Percentiles rank a stretch among this genome's conserved stretches.
Evolutionary conservation across 2,797 vertebrate genomes (phyloP).

Genomic region (Gouania willdenowi): DNA sequence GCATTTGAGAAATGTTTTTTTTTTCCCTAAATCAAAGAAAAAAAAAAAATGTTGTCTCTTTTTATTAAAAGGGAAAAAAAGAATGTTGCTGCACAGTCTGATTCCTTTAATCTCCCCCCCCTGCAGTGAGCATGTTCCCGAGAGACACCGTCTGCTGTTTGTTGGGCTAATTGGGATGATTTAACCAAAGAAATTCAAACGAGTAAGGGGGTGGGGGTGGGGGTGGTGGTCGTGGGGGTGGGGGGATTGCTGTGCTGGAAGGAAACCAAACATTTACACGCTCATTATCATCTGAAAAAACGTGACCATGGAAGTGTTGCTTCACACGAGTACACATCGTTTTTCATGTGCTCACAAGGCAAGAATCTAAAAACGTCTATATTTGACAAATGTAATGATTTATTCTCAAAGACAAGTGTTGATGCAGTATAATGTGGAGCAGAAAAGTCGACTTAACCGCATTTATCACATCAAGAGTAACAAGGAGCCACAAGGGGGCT

Average conservation of each 20-base stretch:
- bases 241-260: constrained; percentile 28
- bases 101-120: constrained; percentile 61
- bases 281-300: constrained; percentile 55
- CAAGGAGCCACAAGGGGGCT: too few relatives aligned
- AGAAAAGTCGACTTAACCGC: too few relatives aligned
- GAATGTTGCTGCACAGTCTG: constrained; percentile 44
- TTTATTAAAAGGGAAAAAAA: constrained; percentile 19
- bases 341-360: neutral
- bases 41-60: constrained; percentile 1
- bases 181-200: constrained; percentile 49
- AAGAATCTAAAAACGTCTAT: too few relatives aligned
- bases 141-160: constrained; percentile 52
- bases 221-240: constrained; percentile 1
- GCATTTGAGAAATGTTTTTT: constrained; percentile 39
- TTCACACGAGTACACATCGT: constrained; percentile 5
- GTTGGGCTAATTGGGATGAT: constrained; percentile 67
- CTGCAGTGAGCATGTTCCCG: constrained; percentile 57
- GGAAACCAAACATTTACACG: constrained; percentile 56
- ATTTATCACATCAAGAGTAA: too few relatives aligned
- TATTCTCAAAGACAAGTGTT: neutral
- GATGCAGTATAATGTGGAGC: too few relatives aligned
- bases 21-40: constrained; percentile 37
- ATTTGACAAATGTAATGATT: too few relatives aligned
- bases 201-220: constrained; percentile 10
- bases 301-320: constrained; percentile 24